phyloP scores from a whole-genome alignment of 2,797 vertebrate genomes.

The Myotis daubentonii region DNA sequence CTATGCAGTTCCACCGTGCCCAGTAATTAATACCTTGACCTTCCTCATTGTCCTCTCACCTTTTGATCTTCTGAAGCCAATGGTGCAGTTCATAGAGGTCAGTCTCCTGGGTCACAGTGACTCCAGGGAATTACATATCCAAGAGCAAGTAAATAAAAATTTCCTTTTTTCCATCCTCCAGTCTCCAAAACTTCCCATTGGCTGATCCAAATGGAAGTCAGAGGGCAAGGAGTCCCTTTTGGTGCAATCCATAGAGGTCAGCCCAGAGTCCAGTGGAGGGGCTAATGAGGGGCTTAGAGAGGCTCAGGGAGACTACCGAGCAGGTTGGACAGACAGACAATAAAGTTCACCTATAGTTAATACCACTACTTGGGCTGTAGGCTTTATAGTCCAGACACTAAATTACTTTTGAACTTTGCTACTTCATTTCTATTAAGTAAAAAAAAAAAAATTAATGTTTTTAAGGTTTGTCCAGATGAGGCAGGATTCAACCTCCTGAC shows the following conservation, averaged over 20 bases:
- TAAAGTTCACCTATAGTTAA: neutral
- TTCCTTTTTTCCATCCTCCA: neutral
- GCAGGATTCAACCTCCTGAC: conserved; percentile 45
- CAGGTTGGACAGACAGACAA: neutral
- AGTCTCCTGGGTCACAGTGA: neutral
- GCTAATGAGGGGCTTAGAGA: neutral
- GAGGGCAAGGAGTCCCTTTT: neutral
- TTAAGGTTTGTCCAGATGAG: neutral
- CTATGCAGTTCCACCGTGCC: neutral
- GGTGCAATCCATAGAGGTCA: neutral
- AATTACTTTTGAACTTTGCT: neutral
- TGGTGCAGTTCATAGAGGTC: neutral
- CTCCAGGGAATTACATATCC: neutral
- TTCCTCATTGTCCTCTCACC: neutral
- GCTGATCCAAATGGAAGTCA: neutral
- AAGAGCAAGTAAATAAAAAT: conserved; percentile 36
- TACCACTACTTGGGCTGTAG: neutral
- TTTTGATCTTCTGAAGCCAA: neutral
- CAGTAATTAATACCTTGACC: neutral
- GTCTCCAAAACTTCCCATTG: neutral
- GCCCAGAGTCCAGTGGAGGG: neutral
- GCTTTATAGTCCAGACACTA: neutral
- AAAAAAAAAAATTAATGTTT: neutral
- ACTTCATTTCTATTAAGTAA: neutral
- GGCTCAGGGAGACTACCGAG: neutral